Base-by-base conservation (phyloP, 2,888 invertebrate species). In the Drosophila merina region DNA sequence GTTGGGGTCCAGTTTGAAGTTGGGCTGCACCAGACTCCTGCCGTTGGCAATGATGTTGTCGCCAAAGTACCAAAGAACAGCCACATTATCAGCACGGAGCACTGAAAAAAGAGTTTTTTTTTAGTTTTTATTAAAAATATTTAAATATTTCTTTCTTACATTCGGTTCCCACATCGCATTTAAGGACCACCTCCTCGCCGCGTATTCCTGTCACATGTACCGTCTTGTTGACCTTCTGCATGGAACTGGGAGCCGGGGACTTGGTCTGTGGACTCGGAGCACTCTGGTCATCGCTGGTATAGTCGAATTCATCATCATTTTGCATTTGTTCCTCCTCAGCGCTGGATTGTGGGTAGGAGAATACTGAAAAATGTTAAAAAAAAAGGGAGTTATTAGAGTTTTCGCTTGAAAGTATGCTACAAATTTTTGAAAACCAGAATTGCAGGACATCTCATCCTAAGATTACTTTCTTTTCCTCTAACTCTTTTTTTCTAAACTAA, bases 21-120 rank as follows among this genome's bases (percentile, higher is more conserved):
- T 79, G 0, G 75, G 55, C 30, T 64, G 71, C 1, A 85, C n/a
- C 3, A 87, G 45, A 30, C 31, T 74, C 0, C 48, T 42, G 5
- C 83, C 89, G 49, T 56, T 82, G 4, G 87, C 42, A 0, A 90
- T 58, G 0, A 76, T 0, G 0, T 60, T 74, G 0, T 38, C 10
- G 4, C 74, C 74, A 8, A 81, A 76, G 36, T 69, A 77, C 89
- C 89, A 89, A 5, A 90, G 42, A 0, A 90, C 60, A 0, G 77
- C 60, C 0, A 78, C 80, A 48, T 74, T 76, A 2, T 52, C 74
- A 50, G 64, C 6, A 28, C 30, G 69, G 50, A 44, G 20, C 20
- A 54, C 42, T 51, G 8, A 60, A 20, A 3, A 8, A 0, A n/a
- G 0, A 2, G n/a, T 1, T 28, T 0, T 14, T 25, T 4, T 12